phyloP scores from a whole-genome alignment of 1,140 invertebrate species.

The Brachionus rubens region DNA sequence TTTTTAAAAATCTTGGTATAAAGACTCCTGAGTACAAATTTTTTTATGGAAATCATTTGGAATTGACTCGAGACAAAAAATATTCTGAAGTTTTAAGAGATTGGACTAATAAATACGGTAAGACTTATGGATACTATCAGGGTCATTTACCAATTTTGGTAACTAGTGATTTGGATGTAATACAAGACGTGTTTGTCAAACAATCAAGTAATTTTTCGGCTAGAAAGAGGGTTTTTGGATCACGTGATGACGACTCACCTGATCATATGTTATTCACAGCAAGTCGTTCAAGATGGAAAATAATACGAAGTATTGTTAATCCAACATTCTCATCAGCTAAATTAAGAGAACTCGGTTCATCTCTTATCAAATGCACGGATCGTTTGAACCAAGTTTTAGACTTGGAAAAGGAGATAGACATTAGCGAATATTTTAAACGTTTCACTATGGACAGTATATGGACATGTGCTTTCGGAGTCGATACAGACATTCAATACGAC shows the following conservation, averaged over 20 bases:
- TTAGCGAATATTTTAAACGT: conserved; percentile 9
- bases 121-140: conserved; percentile 59
- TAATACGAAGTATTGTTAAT: too few relatives aligned
- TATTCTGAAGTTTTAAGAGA: conserved; percentile 47
- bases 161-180: conserved; percentile 56
- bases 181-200: conserved; percentile 60
- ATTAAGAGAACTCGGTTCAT: too few relatives aligned
- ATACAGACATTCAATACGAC: conserved; percentile 27
- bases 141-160: conserved; percentile 58
- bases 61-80: too few relatives aligned
- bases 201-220: conserved; percentile 59
- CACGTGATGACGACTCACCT: too few relatives aligned
- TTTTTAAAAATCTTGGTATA: neutral
- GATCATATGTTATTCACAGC: too few relatives aligned
- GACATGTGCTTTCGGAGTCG: conserved; percentile 24
- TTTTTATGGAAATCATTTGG: neutral
- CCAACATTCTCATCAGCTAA: too few relatives aligned
- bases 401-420: too few relatives aligned
- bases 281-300: too few relatives aligned
- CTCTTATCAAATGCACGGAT: too few relatives aligned
- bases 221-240: too few relatives aligned
- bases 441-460: conserved; percentile 34
- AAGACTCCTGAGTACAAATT: conserved; percentile 3
- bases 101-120: conserved; percentile 58
- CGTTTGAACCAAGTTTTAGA: too few relatives aligned